phyloP scores from a whole-genome alignment of 2,888 invertebrate species.

The Campoplex capitator region DNA sequence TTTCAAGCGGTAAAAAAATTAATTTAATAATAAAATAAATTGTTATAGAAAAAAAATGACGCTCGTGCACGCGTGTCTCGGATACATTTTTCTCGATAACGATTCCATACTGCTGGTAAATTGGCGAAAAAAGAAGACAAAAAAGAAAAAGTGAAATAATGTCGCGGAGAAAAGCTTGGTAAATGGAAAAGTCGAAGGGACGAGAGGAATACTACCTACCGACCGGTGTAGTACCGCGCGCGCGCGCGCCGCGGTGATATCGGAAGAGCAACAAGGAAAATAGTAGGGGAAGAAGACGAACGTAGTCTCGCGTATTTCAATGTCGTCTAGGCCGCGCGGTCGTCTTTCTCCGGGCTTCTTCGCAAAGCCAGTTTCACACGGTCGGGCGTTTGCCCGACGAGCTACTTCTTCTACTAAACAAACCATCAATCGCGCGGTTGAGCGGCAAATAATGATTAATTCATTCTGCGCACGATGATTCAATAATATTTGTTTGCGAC shows the following conservation, averaged over 20 bases:
- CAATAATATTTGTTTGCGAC: too few species aligned
- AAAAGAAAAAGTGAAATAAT: not conserved
- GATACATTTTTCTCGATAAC: not conserved
- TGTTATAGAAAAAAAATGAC: too few species aligned
- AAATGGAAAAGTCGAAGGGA: slow-evolving; percentile 39
- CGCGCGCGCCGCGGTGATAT: slow-evolving; percentile 23
- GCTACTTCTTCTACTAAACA: not conserved
- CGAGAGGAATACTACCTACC: slow-evolving; percentile 8
- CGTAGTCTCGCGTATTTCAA: slow-evolving; percentile 70
- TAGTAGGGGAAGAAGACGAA: slow-evolving; percentile 42
- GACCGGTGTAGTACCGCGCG: not conserved
- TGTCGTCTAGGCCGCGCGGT: slow-evolving; percentile 66
- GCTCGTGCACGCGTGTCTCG: too few species aligned
- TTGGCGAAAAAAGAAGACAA: not conserved
- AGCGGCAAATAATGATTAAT: too few species aligned
- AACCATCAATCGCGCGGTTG: too few species aligned
- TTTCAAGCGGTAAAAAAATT: too few species aligned
- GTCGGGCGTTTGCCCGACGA: slow-evolving; percentile 8
- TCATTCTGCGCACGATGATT: too few species aligned
- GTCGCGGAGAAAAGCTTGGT: not conserved
- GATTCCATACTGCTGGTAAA: not conserved
- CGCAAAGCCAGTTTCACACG: slow-evolving; percentile 63
- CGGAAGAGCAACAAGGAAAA: slow-evolving; percentile 42
- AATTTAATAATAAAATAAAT: too few species aligned
- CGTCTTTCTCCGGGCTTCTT: slow-evolving; percentile 53